Percentiles rank a stretch among this genome's conserved stretches.
phyloP scores from a whole-genome alignment of 2,888 invertebrate genomes.

The Chirona hameri region DNA sequence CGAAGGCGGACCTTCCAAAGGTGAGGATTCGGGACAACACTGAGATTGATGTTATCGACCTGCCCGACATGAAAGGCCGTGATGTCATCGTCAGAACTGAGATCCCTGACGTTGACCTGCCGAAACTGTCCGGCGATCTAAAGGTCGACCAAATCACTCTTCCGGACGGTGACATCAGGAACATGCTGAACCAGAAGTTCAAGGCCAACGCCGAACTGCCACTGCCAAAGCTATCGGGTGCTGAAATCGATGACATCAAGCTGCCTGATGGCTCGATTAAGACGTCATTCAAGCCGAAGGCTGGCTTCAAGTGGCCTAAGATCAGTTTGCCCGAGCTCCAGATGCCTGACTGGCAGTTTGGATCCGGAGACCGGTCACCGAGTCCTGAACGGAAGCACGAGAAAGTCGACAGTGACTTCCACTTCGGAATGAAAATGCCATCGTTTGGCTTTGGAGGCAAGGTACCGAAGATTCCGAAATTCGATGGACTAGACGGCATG shows the following conservation, averaged over 20 bases:
- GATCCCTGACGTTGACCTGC: background rate
- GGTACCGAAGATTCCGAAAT: background rate
- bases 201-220: background rate
- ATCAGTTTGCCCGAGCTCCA: background rate
- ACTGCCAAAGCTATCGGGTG: background rate
- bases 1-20: background rate
- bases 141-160: background rate
- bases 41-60: background rate
- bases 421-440: background rate
- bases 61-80: background rate
- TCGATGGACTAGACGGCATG: background rate
- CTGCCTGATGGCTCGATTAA: background rate
- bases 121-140: background rate
- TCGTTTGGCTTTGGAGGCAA: slow-evolving; percentile 2
- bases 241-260: background rate
- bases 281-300: background rate
- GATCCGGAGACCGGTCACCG: background rate
- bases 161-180: background rate
- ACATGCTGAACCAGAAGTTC: slow-evolving; percentile 7
- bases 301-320: background rate
- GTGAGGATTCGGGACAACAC: background rate
- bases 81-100: background rate
- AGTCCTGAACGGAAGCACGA: background rate
- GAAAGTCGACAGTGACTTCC: background rate
- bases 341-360: background rate